Conservation (phyloP, 2,888 invertebrate species). For the Melangyna quadrimaculata region DNA sequence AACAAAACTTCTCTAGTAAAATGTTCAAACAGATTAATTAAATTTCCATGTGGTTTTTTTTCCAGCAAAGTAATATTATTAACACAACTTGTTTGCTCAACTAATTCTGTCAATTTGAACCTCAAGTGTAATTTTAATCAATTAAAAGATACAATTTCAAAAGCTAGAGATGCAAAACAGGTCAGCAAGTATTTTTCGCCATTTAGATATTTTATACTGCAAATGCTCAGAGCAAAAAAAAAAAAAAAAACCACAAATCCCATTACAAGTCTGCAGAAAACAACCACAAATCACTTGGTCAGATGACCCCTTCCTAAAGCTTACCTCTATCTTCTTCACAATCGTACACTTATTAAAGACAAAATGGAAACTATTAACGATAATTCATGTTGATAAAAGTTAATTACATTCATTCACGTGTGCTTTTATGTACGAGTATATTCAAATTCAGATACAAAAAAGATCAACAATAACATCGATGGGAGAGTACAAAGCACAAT, state of each 20-base stretch:
- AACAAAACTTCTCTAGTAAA: not conserved
- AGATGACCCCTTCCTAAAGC: constrained; percentile 16
- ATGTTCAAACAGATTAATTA: not conserved
- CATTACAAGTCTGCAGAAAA: constrained; percentile 9
- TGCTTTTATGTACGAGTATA: constrained; percentile 31
- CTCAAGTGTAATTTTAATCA: constrained; percentile 11
- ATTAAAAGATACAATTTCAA: constrained; percentile 12
- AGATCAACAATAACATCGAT: not conserved
- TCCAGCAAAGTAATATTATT: not conserved
- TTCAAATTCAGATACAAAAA: not conserved
- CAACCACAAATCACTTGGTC: not conserved
- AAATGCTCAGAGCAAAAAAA: not conserved
- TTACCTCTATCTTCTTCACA: not conserved
- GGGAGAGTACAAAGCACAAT: constrained; percentile 8
- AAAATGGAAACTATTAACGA: constrained; percentile 35
- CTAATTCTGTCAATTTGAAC: constrained; percentile 8
- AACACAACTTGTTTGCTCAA: not conserved
- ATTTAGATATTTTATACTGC: not conserved
- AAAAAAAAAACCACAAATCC: not conserved
- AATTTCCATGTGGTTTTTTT: not conserved
- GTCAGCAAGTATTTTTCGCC: constrained; percentile 20
- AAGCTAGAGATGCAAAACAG: constrained; percentile 20
- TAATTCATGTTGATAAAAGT: constrained; percentile 56
- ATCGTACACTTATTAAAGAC: not conserved
- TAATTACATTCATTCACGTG: constrained; percentile 60